Evolutionary conservation across 1,140 invertebrate species (phyloP), one percentile per base, ranked within the genome.

Genomic region (Zaprionus davidi): DNA sequence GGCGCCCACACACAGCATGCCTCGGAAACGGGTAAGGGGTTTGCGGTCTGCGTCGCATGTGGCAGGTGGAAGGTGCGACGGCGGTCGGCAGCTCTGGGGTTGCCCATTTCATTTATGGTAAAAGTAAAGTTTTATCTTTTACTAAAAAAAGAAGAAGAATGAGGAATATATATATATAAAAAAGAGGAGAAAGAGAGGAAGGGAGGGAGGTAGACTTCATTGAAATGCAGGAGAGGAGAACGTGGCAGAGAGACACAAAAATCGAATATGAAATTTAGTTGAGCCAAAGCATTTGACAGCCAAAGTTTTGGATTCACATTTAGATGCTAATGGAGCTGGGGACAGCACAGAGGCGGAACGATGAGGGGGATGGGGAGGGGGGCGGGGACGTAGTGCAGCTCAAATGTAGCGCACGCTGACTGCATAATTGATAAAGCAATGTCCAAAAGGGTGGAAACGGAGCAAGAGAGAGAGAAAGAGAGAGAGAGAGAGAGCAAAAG

Each of bases 241-340:
- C 69, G 55, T 46, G 55, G 63, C 28, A 72, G 65, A 66, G 31
- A 75, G 65, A 75, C 49, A 67, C 58, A 67, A 66, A 78, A 82
- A 80, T 87, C 71, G 84, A 83, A 87, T 87, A 87, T 87, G 84
- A 87, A 87, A 83, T 83, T 87, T 73, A 81, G 78, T 86, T 82
- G 76, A 82, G 81, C 79, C 83, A 67, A 86, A 86, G 83, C 83
- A 82, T 86, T 86, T 88, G 84, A 87, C 83, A 87, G 83, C 66
- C 83, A 80, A 78, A 86, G 76, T 77, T 86, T 76, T 68, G 74
- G 80, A 68, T 86, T 76, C 81, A 81, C 82, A 87, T 86, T 86
- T 79, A 79, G 82, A 86, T 86, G 82, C 83, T 86, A 87, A 88
- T 88, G 73, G 74, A 66, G 36, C 36, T 58, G 59, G 51, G 59